Evolutionary conservation across 2,113 vertebrate species (phyloP).

Genomic region (Brevimyrus niger): DNA sequence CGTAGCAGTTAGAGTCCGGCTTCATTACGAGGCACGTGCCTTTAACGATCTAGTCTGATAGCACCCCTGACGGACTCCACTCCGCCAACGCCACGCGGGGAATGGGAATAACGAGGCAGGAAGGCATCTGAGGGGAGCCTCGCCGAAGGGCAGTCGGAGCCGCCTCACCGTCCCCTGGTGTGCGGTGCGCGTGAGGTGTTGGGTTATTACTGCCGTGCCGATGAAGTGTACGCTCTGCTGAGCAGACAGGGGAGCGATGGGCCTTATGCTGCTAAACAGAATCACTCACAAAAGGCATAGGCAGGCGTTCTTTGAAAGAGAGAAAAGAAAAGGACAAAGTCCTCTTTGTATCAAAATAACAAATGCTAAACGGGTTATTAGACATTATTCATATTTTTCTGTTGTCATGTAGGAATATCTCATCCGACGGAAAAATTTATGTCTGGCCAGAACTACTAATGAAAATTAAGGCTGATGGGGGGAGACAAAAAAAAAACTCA

Average conservation of each 20-base stretch:
- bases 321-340: neutral
- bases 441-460: neutral
- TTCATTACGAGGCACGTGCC: constrained; percentile 58
- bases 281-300: neutral
- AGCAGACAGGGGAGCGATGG: neutral
- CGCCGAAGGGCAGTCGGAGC: neutral
- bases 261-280: neutral
- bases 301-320: neutral
- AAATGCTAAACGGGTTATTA: neutral
- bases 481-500: neutral
- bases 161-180: neutral
- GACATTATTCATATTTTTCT: neutral
- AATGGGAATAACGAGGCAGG: constrained; percentile 61
- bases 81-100: constrained; percentile 34
- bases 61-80: constrained; percentile 52
- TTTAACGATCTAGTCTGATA: constrained; percentile 62
- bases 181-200: neutral
- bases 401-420: neutral
- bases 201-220: neutral
- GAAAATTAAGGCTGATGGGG: neutral
- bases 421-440: neutral
- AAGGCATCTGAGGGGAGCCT: constrained; percentile 49
- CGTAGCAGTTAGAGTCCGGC: constrained; percentile 37
- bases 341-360: neutral
- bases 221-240: neutral